Conservation (phyloP, 2,888 invertebrate species). For the Pristionchus arcanus region DNA sequence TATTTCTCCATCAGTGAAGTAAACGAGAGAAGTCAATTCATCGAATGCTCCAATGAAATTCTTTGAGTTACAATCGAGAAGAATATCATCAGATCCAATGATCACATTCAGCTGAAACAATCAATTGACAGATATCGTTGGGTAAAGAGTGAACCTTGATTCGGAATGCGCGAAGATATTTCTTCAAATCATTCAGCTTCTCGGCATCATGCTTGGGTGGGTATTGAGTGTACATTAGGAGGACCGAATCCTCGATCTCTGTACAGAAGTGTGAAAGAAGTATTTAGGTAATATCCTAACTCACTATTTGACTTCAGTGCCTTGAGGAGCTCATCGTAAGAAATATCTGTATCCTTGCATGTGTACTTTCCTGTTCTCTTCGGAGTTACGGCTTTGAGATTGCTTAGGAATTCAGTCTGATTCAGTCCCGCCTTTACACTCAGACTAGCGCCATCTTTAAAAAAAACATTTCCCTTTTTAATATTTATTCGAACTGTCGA, state of each 20-base stretch:
- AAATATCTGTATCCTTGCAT: background rate
- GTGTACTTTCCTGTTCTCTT: background rate
- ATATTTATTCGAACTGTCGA: background rate
- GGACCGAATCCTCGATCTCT: background rate
- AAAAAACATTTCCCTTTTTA: background rate
- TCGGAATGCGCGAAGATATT: constrained; percentile 36
- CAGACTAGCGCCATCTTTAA: background rate
- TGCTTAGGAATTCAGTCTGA: background rate
- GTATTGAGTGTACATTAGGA: constrained; percentile 40
- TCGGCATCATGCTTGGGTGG: background rate
- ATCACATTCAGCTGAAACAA: constrained; percentile 26
- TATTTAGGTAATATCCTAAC: background rate
- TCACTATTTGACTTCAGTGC: background rate
- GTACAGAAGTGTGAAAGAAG: background rate
- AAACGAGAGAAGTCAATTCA: background rate
- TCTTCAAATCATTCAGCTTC: background rate
- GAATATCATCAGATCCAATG: constrained; percentile 1
- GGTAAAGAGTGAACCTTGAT: constrained; percentile 17
- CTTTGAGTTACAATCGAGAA: constrained; percentile 30
- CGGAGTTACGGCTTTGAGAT: background rate
- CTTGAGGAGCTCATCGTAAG: background rate
- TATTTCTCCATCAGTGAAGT: constrained; percentile 30
- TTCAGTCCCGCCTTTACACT: background rate
- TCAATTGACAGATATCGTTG: background rate
- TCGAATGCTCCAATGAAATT: background rate